Evolutionary conservation across 2,113 vertebrate genomes (phyloP).

Genomic region (Tringa solitaria): DNA sequence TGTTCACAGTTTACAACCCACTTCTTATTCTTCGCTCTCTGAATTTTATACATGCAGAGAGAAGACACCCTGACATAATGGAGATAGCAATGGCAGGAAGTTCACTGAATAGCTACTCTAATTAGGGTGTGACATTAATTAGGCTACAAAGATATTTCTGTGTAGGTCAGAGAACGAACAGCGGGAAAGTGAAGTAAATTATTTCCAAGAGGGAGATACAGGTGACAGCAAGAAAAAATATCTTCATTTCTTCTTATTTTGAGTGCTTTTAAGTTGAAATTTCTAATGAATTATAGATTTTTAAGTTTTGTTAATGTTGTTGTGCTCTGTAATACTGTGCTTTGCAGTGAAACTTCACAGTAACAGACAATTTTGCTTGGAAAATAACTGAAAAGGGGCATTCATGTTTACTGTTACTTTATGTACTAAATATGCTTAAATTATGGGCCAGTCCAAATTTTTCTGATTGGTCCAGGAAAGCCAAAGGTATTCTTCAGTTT

Average conservation of each 20-base stretch:
- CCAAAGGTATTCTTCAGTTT: background rate
- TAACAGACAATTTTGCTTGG: background rate
- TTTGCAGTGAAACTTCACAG: background rate
- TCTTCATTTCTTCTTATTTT: background rate
- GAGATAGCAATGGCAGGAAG: background rate
- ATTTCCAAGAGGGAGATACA: background rate
- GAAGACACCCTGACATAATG: background rate
- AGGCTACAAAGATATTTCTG: background rate
- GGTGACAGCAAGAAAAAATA: background rate
- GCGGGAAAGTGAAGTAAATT: background rate
- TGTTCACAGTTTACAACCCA: rapidly evolving
- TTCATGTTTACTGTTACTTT: background rate
- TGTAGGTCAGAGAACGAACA: background rate
- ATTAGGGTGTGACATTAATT: background rate
- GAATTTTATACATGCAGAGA: background rate
- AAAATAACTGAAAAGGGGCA: background rate
- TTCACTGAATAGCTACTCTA: background rate
- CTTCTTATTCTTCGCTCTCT: background rate
- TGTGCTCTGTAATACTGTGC: background rate
- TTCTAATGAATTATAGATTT: background rate
- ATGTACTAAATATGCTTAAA: background rate
- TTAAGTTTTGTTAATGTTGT: background rate
- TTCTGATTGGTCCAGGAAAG: background rate
- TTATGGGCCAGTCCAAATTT: background rate
- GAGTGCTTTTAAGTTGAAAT: background rate